Conservation (phyloP, 2,113 vertebrate species). For the Setophaga coronata region DNA sequence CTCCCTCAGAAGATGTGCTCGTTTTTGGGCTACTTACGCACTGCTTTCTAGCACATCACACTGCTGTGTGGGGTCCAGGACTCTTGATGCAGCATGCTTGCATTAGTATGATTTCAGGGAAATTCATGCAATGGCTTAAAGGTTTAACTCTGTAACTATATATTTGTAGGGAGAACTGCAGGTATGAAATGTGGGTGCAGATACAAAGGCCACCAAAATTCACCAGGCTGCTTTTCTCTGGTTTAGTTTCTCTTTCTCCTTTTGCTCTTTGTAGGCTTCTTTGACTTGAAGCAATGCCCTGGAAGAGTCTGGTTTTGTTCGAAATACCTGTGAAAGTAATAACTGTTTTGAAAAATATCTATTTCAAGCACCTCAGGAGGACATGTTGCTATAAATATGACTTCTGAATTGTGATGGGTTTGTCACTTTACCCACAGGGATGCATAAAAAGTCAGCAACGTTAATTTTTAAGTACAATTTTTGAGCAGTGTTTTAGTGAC, state of each 20-base stretch:
- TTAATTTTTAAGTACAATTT: background rate
- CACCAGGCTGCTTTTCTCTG: background rate
- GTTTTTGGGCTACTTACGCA: background rate
- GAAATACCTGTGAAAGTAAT: background rate
- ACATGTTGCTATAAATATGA: background rate
- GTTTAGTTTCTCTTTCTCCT: background rate
- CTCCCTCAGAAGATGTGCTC: rapidly evolving
- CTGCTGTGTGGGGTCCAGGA: background rate
- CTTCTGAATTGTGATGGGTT: background rate
- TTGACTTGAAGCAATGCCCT: background rate
- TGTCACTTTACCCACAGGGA: background rate
- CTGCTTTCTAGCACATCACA: background rate
- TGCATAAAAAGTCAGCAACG: background rate
- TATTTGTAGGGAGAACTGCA: background rate
- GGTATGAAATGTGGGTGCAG: background rate
- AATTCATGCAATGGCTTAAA: background rate
- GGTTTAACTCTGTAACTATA: background rate
- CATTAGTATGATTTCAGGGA: background rate
- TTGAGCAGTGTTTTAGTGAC: background rate
- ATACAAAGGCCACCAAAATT: background rate
- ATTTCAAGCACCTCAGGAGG: background rate
- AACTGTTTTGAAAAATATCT: background rate
- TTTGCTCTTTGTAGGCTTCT: background rate
- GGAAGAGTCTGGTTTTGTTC: background rate
- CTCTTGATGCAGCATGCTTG: background rate